Evolutionary conservation across 2,797 vertebrate genomes (phyloP).

Genomic region (Rhinichthys osculus): DNA sequence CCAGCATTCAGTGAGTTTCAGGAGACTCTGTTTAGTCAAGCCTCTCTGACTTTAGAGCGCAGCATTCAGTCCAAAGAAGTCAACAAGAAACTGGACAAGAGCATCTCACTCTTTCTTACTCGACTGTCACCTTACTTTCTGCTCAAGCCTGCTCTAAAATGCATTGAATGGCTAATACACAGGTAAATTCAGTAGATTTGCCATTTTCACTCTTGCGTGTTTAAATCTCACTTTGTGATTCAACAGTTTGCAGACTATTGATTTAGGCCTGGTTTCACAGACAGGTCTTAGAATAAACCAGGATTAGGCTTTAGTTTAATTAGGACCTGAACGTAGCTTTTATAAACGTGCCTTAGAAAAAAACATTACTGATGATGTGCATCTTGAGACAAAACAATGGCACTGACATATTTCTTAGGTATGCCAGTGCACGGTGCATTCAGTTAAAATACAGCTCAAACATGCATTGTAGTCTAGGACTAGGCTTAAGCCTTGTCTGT

Average conservation of each 20-base stretch:
- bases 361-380: no score
- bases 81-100: slow-evolving; percentile 87
- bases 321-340: no score
- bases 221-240: background rate
- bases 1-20: slow-evolving; percentile 87
- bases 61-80: slow-evolving; percentile 91
- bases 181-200: slow-evolving; percentile 79
- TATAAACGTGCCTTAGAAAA: no score
- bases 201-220: background rate
- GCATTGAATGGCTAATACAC: slow-evolving; percentile 96
- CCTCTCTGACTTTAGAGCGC: slow-evolving; percentile 86
- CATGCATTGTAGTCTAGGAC: no score
- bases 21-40: slow-evolving; percentile 86
- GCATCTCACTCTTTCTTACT: slow-evolving; percentile 87
- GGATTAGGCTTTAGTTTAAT: no score
- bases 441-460: no score
- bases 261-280: background rate
- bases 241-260: background rate
- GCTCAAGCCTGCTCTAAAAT: slow-evolving; percentile 95
- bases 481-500: no score
- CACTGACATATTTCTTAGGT: no score
- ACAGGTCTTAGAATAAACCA: no score
- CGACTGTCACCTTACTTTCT: slow-evolving; percentile 94
- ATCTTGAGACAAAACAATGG: no score
- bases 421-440: no score